Percentiles rank a stretch among this genome's conserved stretches.
Evolutionary conservation across 2,888 invertebrate species (phyloP).

Genomic region (Sarcophaga carnaria): DNA sequence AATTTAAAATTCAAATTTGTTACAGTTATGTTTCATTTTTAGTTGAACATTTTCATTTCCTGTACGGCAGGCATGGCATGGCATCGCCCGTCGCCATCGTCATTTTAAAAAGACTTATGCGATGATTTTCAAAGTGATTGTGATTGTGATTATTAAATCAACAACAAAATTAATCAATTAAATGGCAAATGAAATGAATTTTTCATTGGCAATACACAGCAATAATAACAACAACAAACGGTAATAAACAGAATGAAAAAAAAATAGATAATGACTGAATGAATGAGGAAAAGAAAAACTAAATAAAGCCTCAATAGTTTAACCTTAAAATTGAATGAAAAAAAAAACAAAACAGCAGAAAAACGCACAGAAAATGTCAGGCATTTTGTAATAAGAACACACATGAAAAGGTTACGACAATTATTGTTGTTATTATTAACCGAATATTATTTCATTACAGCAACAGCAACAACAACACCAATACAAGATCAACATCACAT

Average conservation of each 20-base stretch:
- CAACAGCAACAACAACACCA: background rate
- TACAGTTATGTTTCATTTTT: background rate
- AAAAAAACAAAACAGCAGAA: slow-evolving; percentile 12
- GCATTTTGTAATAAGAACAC: slow-evolving; percentile 66
- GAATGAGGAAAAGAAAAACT: slow-evolving; percentile 50
- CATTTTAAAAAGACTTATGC: too few species aligned
- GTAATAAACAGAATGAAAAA: background rate
- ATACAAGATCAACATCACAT: background rate
- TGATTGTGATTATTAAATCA: slow-evolving; percentile 5
- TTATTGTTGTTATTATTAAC: slow-evolving; percentile 31
- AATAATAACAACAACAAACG: slow-evolving; percentile 7
- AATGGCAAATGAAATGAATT: slow-evolving; percentile 54
- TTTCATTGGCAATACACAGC: slow-evolving; percentile 35
- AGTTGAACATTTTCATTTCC: slow-evolving; percentile 42
- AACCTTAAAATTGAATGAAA: slow-evolving; percentile 54
- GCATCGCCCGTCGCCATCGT: slow-evolving; percentile 7
- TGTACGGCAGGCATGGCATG: background rate
- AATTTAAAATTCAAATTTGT: slow-evolving; percentile 7
- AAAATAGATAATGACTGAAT: slow-evolving; percentile 39
- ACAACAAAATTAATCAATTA: slow-evolving; percentile 54
- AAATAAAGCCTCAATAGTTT: slow-evolving; percentile 64
- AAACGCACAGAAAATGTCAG: slow-evolving; percentile 58
- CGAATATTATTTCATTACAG: background rate
- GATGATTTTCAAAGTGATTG: too few species aligned
- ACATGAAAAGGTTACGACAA: slow-evolving; percentile 64